Base-by-base conservation (phyloP, 2,113 vertebrate species). In the Hyaena hyaena region DNA sequence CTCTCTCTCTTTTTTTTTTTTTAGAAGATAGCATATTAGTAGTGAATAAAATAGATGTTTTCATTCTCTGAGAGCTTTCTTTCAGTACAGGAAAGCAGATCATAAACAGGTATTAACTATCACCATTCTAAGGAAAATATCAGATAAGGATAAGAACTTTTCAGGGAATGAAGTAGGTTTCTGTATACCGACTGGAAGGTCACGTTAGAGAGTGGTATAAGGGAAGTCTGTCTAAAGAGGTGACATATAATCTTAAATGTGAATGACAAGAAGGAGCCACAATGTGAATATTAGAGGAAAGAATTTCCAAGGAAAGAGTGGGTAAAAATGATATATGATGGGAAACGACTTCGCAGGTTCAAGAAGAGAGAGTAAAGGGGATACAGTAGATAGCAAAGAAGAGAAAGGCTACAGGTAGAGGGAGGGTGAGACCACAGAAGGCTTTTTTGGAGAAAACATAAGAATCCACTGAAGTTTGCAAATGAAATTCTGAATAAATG, bases 401-500 rank as follows among this genome's bases (percentile, higher is more conserved):
- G 31, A 82, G 21, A 31, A 7, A 88, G 10, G 7, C 6, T 63
- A 26, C 15, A 69, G 55, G 28, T 15, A 1, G 24, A 83, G 31
- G 19, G 2, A 39, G 50, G 39, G n/a, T 15, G 17, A 89, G 39
- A 84, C 58, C 19, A 61, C 21, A 12, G 5, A 88, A n/a, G 17
- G 21, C 2, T 35, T 63, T 76, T 61, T 15, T 63, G 0, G 58
- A 8, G 21, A 33, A 31, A 86, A 58, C 3, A 31, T 80, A 73
- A 76, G 0, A 76, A 68, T 39, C 86, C 45, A 33, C 19, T 74
- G 12, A 68, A 79, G 39, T 58, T 81, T 74, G 66, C 15, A 58
- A 55, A 94, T 74, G 10, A 31, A 94, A 81, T n/a, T 76, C 24
- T 68, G 50, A 87, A 58, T 82, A 68, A 88, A 68, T 92, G 33